Conservation (phyloP, 2,888 invertebrate species). For the Hirtodrosophila confusa region DNA sequence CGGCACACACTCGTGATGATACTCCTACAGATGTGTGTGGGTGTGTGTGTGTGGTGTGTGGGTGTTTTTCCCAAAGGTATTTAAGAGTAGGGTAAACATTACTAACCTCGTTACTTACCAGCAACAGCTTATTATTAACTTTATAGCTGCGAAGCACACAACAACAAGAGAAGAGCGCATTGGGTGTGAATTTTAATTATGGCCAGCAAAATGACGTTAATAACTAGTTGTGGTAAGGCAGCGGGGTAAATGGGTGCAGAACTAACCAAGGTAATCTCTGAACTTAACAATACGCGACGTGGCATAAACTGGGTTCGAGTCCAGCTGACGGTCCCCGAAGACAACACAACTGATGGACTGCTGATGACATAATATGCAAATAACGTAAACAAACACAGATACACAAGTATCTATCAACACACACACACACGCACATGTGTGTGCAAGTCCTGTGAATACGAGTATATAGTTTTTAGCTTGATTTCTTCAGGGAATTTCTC, state of each 20-base stretch:
- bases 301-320: conserved; percentile 32
- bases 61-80: conserved; percentile 38
- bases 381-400: conserved; percentile 42
- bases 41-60: conserved; percentile 1
- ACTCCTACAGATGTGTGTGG: not conserved
- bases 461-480: conserved; percentile 81
- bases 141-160: conserved; percentile 48
- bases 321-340: conserved; percentile 68
- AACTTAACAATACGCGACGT: conserved; percentile 60
- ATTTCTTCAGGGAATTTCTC: conserved; percentile 82
- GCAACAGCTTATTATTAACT: conserved; percentile 57
- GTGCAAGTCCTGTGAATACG: conserved; percentile 28
- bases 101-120: conserved; percentile 69
- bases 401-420: conserved; percentile 21
- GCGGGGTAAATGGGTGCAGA: not conserved
- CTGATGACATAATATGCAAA: conserved; percentile 81
- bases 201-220: conserved; percentile 55
- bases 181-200: conserved; percentile 54
- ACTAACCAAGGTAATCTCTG: conserved; percentile 65
- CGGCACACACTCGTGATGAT: conserved; percentile 15
- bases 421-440: conserved; percentile 18
- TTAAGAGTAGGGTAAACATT: conserved; percentile 51
- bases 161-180: conserved; percentile 16
- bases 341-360: conserved; percentile 70
- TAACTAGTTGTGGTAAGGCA: conserved; percentile 48